These are phyloP conservation scores for Mus caroli DNA, from an alignment of 2,797 vertebrate species.

Conservation along the genomic window DNA sequence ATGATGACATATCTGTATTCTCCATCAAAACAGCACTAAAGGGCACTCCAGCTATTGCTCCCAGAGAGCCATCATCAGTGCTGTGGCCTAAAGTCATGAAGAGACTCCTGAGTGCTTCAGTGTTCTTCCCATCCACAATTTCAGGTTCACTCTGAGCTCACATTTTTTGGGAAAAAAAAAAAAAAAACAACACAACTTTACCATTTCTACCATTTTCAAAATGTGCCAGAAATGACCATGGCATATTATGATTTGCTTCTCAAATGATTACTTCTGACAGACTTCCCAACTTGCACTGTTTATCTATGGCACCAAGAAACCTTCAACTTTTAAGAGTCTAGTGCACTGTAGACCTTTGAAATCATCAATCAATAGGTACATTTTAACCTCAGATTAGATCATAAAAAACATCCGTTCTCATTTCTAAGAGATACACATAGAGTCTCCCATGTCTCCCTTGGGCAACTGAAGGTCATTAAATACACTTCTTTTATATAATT, in stretches of 20 bases:
- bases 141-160: constrained; percentile 62
- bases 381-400: constrained; percentile 71
- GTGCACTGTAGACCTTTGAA: constrained; percentile 23
- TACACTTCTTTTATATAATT: constrained; percentile 23
- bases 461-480: not conserved
- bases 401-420: constrained; percentile 72
- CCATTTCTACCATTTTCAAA: constrained; percentile 10
- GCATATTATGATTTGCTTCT: constrained; percentile 65
- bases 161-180: constrained; percentile 26
- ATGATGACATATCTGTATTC: not conserved
- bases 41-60: not conserved
- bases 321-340: constrained; percentile 44
- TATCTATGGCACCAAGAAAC: constrained; percentile 21
- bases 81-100: constrained; percentile 20
- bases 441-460: constrained; percentile 52
- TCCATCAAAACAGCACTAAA: constrained; percentile 8
- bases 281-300: constrained; percentile 5
- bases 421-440: not conserved
- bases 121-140: constrained; percentile 56
- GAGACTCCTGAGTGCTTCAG: constrained; percentile 17
- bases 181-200: constrained; percentile 64
- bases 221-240: constrained; percentile 65
- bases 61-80: not conserved
- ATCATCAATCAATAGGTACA: constrained; percentile 59
- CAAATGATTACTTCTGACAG: constrained; percentile 74